Percentiles rank a stretch among this genome's conserved stretches.
phyloP scores from a whole-genome alignment of 2,113 vertebrate species.

The Neotragus pygmaeus region DNA sequence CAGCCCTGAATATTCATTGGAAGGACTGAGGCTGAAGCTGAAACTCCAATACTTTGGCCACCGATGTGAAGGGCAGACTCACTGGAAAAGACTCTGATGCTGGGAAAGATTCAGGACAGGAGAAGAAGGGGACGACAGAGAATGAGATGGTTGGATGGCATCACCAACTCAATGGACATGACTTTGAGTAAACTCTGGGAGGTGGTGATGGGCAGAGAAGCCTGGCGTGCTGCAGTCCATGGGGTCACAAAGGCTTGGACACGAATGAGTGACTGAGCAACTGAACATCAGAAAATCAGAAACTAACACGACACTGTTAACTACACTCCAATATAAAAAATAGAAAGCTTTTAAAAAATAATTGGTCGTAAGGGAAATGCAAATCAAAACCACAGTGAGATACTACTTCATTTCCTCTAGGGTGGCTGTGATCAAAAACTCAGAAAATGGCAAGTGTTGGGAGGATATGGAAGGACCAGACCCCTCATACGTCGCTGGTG shows the following conservation, averaged over 20 bases:
- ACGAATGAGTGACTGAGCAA: not conserved
- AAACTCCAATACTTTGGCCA: not conserved
- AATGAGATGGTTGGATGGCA: not conserved
- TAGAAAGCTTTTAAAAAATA: not conserved
- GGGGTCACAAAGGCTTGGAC: not conserved
- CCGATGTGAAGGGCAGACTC: not conserved
- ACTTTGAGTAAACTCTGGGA: not conserved
- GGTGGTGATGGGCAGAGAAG: not conserved
- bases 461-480: not conserved
- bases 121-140: not conserved
- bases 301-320: not conserved
- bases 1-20: not conserved
- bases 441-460: not conserved
- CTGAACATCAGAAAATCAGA: not conserved
- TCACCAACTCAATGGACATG: not conserved
- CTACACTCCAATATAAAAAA: not conserved
- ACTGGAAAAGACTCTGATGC: not conserved
- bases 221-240: not conserved
- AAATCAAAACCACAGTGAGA: not conserved
- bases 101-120: not conserved
- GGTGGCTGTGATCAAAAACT: not conserved
- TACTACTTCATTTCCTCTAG: too few relatives aligned
- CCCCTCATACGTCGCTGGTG: fast-evolving
- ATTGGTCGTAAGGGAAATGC: not conserved
- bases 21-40: not conserved